phyloP scores from a whole-genome alignment of 1,140 invertebrate species.

The Dreissena polymorpha region DNA sequence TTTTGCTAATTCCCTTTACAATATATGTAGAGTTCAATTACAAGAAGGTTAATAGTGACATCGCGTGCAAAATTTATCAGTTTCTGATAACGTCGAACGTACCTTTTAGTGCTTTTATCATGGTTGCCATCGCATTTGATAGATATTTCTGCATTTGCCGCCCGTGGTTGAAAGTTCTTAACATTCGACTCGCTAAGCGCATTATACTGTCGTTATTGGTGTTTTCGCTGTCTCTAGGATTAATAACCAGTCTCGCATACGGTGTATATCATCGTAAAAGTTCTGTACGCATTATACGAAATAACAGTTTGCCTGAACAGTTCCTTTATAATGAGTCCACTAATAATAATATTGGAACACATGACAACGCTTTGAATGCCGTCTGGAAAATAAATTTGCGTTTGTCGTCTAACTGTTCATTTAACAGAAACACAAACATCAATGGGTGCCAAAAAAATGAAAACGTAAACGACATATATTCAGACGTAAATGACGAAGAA shows the following conservation, averaged over 20 bases:
- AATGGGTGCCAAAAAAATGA: neutral
- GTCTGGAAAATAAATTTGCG: neutral
- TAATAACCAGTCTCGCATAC: constrained; percentile 69
- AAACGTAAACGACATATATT: neutral
- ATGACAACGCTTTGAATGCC: neutral
- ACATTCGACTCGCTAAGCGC: constrained; percentile 69
- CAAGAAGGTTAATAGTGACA: constrained; percentile 63
- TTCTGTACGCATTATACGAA: neutral
- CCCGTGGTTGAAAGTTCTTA: constrained; percentile 74
- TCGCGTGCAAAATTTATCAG: constrained; percentile 74
- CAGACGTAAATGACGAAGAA: neutral
- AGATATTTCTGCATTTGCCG: constrained; percentile 79
- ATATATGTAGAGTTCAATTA: constrained; percentile 65
- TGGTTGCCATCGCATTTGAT: constrained; percentile 79
- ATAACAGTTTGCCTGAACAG: neutral
- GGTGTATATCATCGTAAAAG: constrained; percentile 59
- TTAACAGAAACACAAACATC: neutral
- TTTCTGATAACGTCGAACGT: constrained; percentile 77
- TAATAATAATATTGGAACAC: neutral
- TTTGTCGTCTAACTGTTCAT: neutral
- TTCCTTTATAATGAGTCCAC: neutral
- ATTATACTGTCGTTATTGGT: constrained; percentile 66
- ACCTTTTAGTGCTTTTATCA: constrained; percentile 77
- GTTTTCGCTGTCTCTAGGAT: constrained; percentile 71
- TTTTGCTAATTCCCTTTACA: constrained; percentile 74